A percentile compares a stretch with the other conserved stretches of the same genome.
Evolutionary conservation across 2,113 vertebrate species (phyloP).

Genomic region (Gobiocypris rarus): DNA sequence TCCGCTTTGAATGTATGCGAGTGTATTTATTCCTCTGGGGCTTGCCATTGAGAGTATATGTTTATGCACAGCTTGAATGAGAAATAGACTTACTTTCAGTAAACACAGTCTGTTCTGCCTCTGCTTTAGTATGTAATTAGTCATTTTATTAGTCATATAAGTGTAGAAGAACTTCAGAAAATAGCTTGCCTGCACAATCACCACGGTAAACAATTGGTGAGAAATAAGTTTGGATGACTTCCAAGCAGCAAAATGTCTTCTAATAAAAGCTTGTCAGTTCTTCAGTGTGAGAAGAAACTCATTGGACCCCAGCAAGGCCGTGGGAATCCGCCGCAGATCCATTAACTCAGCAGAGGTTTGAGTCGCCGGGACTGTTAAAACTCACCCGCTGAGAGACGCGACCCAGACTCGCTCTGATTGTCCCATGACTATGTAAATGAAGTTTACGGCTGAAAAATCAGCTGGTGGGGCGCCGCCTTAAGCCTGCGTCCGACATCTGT

Average conservation of each 20-base stretch:
- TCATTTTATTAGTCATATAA: neutral
- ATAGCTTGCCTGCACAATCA: neutral
- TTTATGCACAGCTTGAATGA: conserved; percentile 11
- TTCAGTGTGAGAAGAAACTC: neutral
- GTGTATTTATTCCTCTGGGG: conserved; percentile 6
- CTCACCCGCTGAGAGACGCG: neutral
- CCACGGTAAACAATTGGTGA: neutral
- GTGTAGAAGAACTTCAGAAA: conserved; percentile 1
- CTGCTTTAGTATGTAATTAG: neutral
- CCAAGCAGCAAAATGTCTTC: neutral
- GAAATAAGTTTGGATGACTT: neutral
- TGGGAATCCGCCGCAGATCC: neutral
- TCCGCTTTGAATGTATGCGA: neutral
- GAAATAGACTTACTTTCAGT: neutral
- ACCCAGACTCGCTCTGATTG: neutral
- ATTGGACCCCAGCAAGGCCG: neutral
- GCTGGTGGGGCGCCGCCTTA: neutral
- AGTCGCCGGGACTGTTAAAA: neutral
- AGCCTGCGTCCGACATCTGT: neutral
- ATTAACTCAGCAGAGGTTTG: conserved; percentile 14
- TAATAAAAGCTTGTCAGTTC: neutral
- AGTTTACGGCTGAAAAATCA: conserved; percentile 7
- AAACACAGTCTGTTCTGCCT: conserved; percentile 19
- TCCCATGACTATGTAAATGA: conserved; percentile 8
- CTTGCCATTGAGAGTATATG: conserved; percentile 8